These are phyloP conservation scores for Drosophila bunnanda DNA, from an alignment of 2,888 invertebrate genomes.

Conservation along the genomic window DNA sequence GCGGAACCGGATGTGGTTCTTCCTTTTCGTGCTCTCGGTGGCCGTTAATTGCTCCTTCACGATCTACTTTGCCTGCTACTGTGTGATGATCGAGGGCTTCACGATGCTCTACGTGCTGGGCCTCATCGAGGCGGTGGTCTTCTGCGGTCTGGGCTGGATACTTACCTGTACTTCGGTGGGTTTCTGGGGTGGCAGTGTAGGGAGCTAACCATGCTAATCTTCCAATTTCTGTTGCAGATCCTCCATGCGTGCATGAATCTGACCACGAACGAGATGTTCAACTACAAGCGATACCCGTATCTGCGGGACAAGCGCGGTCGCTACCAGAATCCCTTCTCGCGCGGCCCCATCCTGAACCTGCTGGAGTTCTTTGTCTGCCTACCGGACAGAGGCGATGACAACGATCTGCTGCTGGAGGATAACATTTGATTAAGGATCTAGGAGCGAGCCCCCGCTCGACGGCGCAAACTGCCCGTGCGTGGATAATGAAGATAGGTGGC, in stretches of 20 bases:
- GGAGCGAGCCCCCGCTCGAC: conserved; percentile 77
- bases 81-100: conserved; percentile 93
- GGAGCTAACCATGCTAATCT: too few relatives aligned
- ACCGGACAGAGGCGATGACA: conserved; percentile 91
- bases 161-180: conserved; percentile 94
- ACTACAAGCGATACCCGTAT: conserved; percentile 95
- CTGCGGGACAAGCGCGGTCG: conserved; percentile 94
- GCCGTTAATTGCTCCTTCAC: conserved; percentile 95
- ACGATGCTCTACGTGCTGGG: conserved; percentile 94
- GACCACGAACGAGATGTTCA: conserved; percentile 97
- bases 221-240: conserved; percentile 86
- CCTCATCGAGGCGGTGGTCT: conserved; percentile 92
- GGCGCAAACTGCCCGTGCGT: conserved; percentile 76
- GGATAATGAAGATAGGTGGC: conserved; percentile 73
- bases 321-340: conserved; percentile 96
- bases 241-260: conserved; percentile 96
- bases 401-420: conserved; percentile 89
- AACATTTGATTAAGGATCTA: conserved; percentile 85
- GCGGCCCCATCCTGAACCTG: conserved; percentile 93
- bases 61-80: conserved; percentile 94
- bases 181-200: conserved; percentile 12
- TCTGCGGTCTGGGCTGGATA: conserved; percentile 94
- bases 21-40: conserved; percentile 93
- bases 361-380: conserved; percentile 95
- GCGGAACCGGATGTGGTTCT: conserved; percentile 96